Evolutionary conservation across 1,140 invertebrate species (phyloP).

Genomic region (Eumaeus atala): DNA sequence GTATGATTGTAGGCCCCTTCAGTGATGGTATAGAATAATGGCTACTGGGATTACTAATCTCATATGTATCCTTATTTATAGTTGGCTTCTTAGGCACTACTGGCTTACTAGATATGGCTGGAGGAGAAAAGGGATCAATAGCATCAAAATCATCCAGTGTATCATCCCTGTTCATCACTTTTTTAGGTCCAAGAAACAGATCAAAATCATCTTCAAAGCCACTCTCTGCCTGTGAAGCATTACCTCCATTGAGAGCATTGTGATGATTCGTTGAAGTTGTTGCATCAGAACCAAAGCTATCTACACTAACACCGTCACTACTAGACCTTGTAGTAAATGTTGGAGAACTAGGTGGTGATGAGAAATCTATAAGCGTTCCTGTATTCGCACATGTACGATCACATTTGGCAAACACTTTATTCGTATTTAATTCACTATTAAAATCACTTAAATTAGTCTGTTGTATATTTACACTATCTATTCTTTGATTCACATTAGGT

Average conservation of each 20-base stretch:
- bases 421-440: constrained; percentile 57
- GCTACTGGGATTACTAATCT: constrained; percentile 61
- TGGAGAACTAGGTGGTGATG: constrained; percentile 81
- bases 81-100: constrained; percentile 44
- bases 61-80: constrained; percentile 44
- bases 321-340: constrained; percentile 83
- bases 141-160: constrained; percentile 63
- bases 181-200: constrained; percentile 71
- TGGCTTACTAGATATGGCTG: constrained; percentile 41
- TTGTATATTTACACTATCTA: constrained; percentile 30
- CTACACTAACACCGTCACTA: constrained; percentile 82
- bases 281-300: constrained; percentile 84
- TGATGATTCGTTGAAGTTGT: constrained; percentile 75
- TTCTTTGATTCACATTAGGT: constrained; percentile 33
- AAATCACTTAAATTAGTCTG: constrained; percentile 45
- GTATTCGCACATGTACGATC: constrained; percentile 61
- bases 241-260: constrained; percentile 76
- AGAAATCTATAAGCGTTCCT: constrained; percentile 76
- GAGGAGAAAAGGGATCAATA: constrained; percentile 68
- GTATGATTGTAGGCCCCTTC: constrained; percentile 81
- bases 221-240: constrained; percentile 82
- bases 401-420: constrained; percentile 62
- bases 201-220: constrained; percentile 86
- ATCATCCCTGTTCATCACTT: constrained; percentile 67
- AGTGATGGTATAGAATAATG: constrained; percentile 49